Percentiles rank a stretch among this genome's conserved stretches.
Conservation (phyloP, 2,888 invertebrate genomes). For the Escarpia spicata region DNA sequence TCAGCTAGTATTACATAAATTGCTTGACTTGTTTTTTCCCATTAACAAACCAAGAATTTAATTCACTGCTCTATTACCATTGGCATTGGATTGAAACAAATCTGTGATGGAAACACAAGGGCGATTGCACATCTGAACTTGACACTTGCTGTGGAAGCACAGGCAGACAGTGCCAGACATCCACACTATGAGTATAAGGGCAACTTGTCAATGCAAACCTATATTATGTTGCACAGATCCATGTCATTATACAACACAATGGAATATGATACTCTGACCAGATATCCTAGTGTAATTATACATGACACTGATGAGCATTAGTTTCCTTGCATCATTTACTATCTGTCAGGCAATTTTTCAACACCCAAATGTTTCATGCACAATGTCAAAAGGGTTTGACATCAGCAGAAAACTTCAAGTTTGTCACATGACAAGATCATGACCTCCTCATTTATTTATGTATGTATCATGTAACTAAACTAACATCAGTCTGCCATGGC, state of each 20-base stretch:
- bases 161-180: neutral
- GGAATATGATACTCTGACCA: conserved; percentile 2
- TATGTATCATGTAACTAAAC: neutral
- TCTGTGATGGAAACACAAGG: neutral
- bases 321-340: neutral
- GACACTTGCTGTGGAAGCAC: neutral
- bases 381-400: neutral
- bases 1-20: too few relatives aligned
- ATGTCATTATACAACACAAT: neutral
- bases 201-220: neutral
- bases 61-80: too few relatives aligned
- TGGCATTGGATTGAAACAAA: neutral
- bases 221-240: neutral
- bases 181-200: neutral
- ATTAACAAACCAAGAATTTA: too few relatives aligned
- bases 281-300: neutral
- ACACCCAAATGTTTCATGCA: neutral
- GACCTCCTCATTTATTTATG: neutral
- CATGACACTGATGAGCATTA: neutral
- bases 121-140: neutral
- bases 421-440: neutral
- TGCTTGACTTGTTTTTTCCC: too few relatives aligned
- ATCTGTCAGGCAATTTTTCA: neutral
- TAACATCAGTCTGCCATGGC: neutral
- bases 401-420: neutral